phyloP scores from a whole-genome alignment of 2,113 vertebrate species.

The Fregata magnificens region DNA sequence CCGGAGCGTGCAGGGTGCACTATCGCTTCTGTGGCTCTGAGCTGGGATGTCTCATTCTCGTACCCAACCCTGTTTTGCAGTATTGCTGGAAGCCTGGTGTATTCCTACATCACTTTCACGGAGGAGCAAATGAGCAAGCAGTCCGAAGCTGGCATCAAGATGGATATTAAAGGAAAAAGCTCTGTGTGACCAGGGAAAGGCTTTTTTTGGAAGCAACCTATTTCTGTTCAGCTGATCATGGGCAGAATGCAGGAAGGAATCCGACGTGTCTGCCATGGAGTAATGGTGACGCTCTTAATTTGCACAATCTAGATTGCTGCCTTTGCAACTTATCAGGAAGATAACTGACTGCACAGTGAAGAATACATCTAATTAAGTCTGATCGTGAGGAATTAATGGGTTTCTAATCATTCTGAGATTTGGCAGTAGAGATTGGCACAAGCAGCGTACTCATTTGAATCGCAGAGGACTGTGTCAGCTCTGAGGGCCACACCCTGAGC shows the following conservation, averaged over 20 bases:
- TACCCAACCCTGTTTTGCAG: constrained; percentile 67
- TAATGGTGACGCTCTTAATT: neutral
- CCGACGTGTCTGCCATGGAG: neutral
- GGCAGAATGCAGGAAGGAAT: neutral
- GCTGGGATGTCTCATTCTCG: neutral
- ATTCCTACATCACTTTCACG: constrained; percentile 93
- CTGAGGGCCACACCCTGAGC: neutral
- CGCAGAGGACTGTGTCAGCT: neutral
- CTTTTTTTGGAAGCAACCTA: neutral
- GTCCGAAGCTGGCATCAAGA: constrained; percentile 65
- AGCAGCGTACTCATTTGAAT: neutral
- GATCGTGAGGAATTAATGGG: constrained; percentile 27
- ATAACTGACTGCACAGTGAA: neutral
- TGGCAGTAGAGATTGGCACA: neutral
- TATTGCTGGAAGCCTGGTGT: constrained; percentile 94
- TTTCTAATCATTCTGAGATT: constrained; percentile 10
- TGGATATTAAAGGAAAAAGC: constrained; percentile 81
- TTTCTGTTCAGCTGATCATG: neutral
- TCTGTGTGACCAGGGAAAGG: constrained; percentile 67
- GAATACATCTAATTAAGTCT: neutral
- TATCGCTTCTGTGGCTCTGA: neutral
- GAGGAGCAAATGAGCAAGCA: constrained; percentile 87
- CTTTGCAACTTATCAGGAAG: neutral
- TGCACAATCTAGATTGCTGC: constrained; percentile 55
- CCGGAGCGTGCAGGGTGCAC: neutral